Conservation (phyloP, 2,888 invertebrate genomes). For the Amblyjoppa fuscipennis region DNA sequence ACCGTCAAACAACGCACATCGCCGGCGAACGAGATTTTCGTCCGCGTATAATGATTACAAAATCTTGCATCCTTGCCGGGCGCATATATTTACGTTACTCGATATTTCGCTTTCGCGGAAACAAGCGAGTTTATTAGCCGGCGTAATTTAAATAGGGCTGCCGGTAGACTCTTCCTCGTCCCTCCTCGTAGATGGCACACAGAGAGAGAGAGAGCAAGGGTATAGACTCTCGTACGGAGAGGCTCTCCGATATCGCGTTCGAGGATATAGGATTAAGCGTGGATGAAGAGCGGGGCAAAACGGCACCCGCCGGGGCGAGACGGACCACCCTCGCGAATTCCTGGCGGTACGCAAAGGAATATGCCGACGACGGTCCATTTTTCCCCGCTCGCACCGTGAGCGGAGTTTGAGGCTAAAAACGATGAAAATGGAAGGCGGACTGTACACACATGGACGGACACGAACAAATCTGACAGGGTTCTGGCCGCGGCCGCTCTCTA, state of each 20-base stretch:
- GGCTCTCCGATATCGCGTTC: background rate
- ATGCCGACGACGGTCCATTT: background rate
- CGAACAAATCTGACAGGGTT: slow-evolving; percentile 77
- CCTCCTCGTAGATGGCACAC: slow-evolving; percentile 3
- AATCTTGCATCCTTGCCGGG: slow-evolving; percentile 9
- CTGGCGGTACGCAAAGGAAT: too few species aligned
- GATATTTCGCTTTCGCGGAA: slow-evolving; percentile 50
- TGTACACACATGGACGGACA: slow-evolving; percentile 76
- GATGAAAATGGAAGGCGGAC: slow-evolving; percentile 73
- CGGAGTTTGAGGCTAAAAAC: slow-evolving; percentile 70
- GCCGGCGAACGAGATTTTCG: background rate
- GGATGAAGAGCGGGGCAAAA: background rate
- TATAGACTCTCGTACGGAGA: slow-evolving; percentile 2
- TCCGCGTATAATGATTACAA: slow-evolving; percentile 45
- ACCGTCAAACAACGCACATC: background rate
- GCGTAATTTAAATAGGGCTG: slow-evolving; percentile 58
- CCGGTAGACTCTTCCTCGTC: slow-evolving; percentile 21
- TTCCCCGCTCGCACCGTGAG: background rate
- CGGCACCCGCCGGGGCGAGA: background rate
- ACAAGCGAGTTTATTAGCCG: slow-evolving; percentile 56
- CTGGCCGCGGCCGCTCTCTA: slow-evolving; percentile 73
- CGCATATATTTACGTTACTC: slow-evolving; percentile 42
- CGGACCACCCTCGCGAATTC: background rate
- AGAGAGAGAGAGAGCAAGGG: background rate
- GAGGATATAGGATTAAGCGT: background rate